Evolutionary conservation across 2,113 vertebrate genomes (phyloP).

Genomic region (Sphyrna mokarran): DNA sequence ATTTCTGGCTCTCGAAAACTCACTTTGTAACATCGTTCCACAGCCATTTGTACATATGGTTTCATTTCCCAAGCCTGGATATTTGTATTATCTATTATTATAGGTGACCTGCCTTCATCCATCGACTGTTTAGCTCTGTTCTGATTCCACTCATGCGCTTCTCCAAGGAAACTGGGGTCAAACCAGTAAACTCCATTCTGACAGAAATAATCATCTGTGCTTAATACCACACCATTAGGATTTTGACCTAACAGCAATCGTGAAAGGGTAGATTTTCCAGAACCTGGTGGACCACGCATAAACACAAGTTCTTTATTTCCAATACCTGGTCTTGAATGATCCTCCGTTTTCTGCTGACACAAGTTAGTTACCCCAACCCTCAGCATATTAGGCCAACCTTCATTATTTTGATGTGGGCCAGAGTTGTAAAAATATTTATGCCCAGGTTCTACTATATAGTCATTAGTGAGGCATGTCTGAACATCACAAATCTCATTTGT

Average conservation of each 20-base stretch:
- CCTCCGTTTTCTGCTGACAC: slow-evolving; percentile 39
- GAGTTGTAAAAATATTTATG: slow-evolving; percentile 43
- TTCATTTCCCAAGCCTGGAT: slow-evolving; percentile 96
- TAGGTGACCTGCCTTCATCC: slow-evolving; percentile 67
- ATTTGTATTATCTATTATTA: slow-evolving; percentile 97
- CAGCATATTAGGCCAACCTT: slow-evolving; percentile 32
- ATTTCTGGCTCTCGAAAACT: slow-evolving; percentile 87
- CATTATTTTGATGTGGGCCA: slow-evolving; percentile 39
- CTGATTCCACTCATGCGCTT: slow-evolving; percentile 87
- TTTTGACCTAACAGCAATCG: slow-evolving; percentile 65
- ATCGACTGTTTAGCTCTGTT: slow-evolving; percentile 81
- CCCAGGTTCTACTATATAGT: slow-evolving; percentile 38
- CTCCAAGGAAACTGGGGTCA: slow-evolving; percentile 65
- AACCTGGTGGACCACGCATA: slow-evolving; percentile 68
- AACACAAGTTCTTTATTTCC: slow-evolving; percentile 55
- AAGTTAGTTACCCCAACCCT: slow-evolving; percentile 34
- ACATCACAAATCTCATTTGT: slow-evolving; percentile 34
- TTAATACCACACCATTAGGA: slow-evolving; percentile 70
- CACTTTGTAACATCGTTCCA: slow-evolving; percentile 76
- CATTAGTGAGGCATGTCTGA: slow-evolving; percentile 18
- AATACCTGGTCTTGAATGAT: slow-evolving; percentile 40
- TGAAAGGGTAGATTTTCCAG: slow-evolving; percentile 66
- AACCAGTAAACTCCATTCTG: slow-evolving; percentile 67
- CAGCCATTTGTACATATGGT: slow-evolving; percentile 81
- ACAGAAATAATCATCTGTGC: slow-evolving; percentile 88